Evolutionary conservation across 2,888 invertebrate genomes (phyloP).

Genomic region (Lumbricus terrestris): DNA sequence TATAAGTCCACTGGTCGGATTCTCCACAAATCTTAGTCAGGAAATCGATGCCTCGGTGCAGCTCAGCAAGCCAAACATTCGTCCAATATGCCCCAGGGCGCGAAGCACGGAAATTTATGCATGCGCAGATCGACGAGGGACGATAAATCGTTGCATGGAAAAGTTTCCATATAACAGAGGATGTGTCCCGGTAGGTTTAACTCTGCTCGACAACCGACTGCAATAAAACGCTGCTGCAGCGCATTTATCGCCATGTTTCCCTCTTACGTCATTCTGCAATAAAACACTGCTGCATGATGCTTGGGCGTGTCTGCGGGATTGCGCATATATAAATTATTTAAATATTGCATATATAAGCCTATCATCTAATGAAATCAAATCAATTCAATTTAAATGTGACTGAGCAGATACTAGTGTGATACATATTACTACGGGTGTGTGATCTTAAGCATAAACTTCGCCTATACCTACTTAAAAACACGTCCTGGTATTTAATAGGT

Average conservation of each 20-base stretch:
- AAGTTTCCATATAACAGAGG: not conserved
- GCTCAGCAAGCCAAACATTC: not conserved
- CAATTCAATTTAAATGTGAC: too few relatives aligned
- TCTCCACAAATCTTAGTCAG: not conserved
- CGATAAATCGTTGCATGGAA: not conserved
- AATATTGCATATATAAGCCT: too few relatives aligned
- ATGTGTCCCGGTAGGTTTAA: not conserved
- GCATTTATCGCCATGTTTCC: not conserved
- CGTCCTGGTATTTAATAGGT: too few relatives aligned
- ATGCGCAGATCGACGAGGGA: not conserved
- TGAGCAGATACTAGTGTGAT: too few relatives aligned
- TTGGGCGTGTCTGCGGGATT: not conserved
- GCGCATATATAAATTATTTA: too few relatives aligned
- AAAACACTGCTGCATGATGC: not conserved
- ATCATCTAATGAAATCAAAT: too few relatives aligned
- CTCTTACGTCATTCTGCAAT: not conserved
- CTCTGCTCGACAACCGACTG: not conserved
- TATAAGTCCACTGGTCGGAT: not conserved
- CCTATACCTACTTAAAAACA: too few relatives aligned
- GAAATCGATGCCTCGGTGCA: not conserved
- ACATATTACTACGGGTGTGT: too few relatives aligned
- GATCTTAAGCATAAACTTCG: too few relatives aligned
- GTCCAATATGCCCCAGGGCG: slow-evolving; percentile 3
- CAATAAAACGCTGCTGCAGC: not conserved
- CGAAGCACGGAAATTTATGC: not conserved